Evolutionary conservation across 2,113 vertebrate genomes (phyloP).

Genomic region (Dipodomys ordii): DNA sequence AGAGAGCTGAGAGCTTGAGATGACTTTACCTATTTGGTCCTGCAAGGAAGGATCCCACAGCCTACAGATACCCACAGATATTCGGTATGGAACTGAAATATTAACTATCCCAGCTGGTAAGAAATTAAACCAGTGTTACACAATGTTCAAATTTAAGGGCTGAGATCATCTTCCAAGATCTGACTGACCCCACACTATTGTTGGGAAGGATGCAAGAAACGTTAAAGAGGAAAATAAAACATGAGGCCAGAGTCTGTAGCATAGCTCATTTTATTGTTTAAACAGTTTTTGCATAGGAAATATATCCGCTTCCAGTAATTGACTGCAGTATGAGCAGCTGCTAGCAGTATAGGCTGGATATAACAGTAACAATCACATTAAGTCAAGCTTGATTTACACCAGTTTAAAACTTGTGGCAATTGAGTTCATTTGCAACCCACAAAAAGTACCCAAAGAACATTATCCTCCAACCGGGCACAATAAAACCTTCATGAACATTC

Average conservation of each 20-base stretch:
- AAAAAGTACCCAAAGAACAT: constrained; percentile 90
- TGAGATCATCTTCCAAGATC: constrained; percentile 66
- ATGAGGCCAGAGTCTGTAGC: constrained; percentile 92
- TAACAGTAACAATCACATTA: constrained; percentile 99
- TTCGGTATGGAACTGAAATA: background rate
- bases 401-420: constrained; percentile 99
- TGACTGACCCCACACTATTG: background rate
- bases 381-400: constrained; percentile 99
- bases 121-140: background rate
- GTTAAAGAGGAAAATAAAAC: constrained; percentile 75
- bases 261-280: constrained; percentile 99
- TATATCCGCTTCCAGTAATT: constrained; percentile 99
- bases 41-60: background rate
- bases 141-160: constrained; percentile 10
- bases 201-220: background rate
- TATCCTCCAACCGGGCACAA: constrained; percentile 89
- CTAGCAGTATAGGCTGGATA: constrained; percentile 99
- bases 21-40: background rate
- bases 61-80: background rate
- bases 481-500: constrained; percentile 87
- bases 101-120: background rate
- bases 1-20: background rate
- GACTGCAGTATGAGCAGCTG: constrained; percentile 99
- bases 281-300: constrained; percentile 99
- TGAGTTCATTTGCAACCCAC: constrained; percentile 93